Percentiles rank a stretch among this genome's conserved stretches.
Conservation (phyloP, 2,888 invertebrate species). For the Eubasilissa splendida region DNA sequence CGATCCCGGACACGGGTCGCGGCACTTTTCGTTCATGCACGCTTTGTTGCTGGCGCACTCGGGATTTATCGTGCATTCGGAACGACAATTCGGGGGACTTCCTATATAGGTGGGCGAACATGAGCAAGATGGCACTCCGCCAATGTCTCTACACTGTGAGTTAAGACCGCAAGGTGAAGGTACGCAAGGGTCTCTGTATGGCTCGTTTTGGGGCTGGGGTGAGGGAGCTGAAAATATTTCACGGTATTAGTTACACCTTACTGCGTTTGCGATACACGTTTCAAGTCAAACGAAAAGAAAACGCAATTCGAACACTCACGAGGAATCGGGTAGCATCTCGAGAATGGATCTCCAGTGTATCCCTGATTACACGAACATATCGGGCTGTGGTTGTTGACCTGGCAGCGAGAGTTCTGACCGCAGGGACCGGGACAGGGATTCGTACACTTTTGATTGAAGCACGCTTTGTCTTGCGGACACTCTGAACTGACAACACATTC, state of each 20-base stretch:
- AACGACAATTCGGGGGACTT: conserved; percentile 67
- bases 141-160: conserved; percentile 73
- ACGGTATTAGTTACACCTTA: not conserved
- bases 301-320: conserved; percentile 65
- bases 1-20: conserved; percentile 74
- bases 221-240: conserved; percentile 62
- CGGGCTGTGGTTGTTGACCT: conserved; percentile 81
- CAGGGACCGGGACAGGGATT: conserved; percentile 84
- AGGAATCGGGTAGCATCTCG: conserved; percentile 71
- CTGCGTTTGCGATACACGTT: too few relatives aligned
- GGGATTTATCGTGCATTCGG: conserved; percentile 78
- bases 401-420: conserved; percentile 81
- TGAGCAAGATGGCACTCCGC: conserved; percentile 76
- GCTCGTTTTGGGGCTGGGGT: conserved; percentile 65
- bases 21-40: conserved; percentile 78
- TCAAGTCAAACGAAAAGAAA: too few relatives aligned
- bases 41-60: conserved; percentile 79
- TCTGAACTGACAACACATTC: conserved; percentile 83
- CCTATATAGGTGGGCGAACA: conserved; percentile 72
- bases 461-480: conserved; percentile 79
- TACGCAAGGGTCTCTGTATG: conserved; percentile 73
- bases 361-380: conserved; percentile 78
- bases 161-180: conserved; percentile 81
- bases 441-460: conserved; percentile 78
- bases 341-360: conserved; percentile 79